A percentile compares a stretch with the other conserved stretches of the same genome.
These are phyloP conservation scores for Apeira syringaria DNA, from an alignment of 2,888 invertebrate genomes.

Conservation along the genomic window DNA sequence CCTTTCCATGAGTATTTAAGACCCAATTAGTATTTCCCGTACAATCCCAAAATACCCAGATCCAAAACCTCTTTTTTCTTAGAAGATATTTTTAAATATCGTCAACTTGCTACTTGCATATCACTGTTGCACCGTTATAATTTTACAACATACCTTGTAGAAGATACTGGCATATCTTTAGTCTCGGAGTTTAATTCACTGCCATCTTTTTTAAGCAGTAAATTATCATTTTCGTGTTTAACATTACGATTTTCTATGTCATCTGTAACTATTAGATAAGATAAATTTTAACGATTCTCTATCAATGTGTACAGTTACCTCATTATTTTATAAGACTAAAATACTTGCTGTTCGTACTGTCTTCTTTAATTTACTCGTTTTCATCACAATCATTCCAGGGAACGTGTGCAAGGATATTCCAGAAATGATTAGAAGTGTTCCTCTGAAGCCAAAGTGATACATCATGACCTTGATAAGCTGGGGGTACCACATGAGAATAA, in stretches of 20 bases:
- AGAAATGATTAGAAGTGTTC: slow-evolving; percentile 83
- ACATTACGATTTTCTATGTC: slow-evolving; percentile 39
- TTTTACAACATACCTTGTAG: no score
- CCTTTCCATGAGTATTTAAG: no score
- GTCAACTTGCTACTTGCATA: no score
- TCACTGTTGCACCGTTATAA: neutral
- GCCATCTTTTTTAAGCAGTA: slow-evolving; percentile 38
- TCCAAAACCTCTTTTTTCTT: no score
- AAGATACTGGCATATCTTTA: neutral
- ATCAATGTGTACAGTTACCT: slow-evolving; percentile 13
- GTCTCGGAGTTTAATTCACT: slow-evolving; percentile 7
- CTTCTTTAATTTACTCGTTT: slow-evolving; percentile 45
- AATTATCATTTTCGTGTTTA: slow-evolving; percentile 46
- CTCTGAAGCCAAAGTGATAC: slow-evolving; percentile 84
- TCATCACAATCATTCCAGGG: slow-evolving; percentile 84
- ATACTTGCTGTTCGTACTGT: slow-evolving; percentile 69
- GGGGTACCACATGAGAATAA: slow-evolving; percentile 84
- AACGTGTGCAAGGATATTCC: slow-evolving; percentile 84
- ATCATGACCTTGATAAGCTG: slow-evolving; percentile 77
- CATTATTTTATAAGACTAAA: slow-evolving; percentile 31
- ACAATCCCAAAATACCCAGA: no score
- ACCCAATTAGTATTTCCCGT: no score
- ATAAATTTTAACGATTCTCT: slow-evolving; percentile 11
- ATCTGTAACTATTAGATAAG: slow-evolving; percentile 39
- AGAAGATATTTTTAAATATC: no score